Base-by-base conservation (phyloP, 37 sponge, comb jelly and placozoan genomes). In the Aphrocallistes beatrix region DNA sequence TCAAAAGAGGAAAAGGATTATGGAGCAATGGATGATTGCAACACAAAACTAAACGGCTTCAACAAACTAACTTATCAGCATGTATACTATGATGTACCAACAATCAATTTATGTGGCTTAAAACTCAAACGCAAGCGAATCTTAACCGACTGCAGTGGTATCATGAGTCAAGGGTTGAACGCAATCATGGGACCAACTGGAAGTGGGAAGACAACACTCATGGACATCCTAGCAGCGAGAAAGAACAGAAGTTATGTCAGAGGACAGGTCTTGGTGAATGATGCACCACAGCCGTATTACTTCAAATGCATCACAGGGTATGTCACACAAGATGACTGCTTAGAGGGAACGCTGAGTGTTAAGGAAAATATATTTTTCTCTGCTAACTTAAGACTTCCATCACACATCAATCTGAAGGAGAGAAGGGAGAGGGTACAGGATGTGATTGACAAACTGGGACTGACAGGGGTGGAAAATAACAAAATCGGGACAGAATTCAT, bases 341-440 rank as follows among this genome's bases (percentile, higher is more conserved):
- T 93, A 39, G 91, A 91, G 91, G 91, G 91, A 0, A 89, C 93
- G 0, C 85, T 93, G 82, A 91, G 90, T 50, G 92, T 93, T 0
- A 85, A 89, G 19, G 94, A 93, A 84, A 93, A 93, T 81, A 88
- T 93, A 3, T 37, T 36, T 19, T 93, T 93, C 83, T 93, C 94
- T 23, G 94, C 94, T 81, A 86, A 92, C 13, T 88, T 93, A 0
- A 88, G 94, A 45, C 90, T 93, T 0, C 92, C 92, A 1, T 88
- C 87, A 25, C 23, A 13, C 37, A 85, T 37, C 50, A 83, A 85
- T 1, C 81, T 37, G 10, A n/a, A 37, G 21, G 51, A 90, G 83
- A 47, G 88, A 28, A 89, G 84, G 88, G 86, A 83, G 83, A 87
- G 88, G 36, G 94, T 93, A 16, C 89, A 91, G 13, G 86, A 39